These are phyloP conservation scores for Sebastes flavidus DNA, from an alignment of 2,797 vertebrate species.

Conservation along the genomic window DNA sequence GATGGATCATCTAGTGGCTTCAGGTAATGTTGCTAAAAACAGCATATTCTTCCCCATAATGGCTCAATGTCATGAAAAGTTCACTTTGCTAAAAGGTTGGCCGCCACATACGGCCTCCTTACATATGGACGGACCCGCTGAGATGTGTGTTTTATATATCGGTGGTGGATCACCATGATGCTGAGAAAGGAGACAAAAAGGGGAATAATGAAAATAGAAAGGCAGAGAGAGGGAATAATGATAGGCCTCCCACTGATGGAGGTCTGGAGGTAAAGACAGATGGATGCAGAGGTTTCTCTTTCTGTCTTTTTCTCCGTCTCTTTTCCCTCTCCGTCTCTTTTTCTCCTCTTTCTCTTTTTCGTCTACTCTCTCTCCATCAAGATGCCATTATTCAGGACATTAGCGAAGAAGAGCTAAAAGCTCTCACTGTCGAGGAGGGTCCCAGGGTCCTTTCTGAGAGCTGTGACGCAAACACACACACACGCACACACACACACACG, in stretches of 20 bases:
- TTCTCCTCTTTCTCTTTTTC: slow-evolving; percentile 26
- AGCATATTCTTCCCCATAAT: slow-evolving; percentile 18
- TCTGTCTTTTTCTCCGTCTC: slow-evolving; percentile 18
- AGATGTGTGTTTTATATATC: slow-evolving; percentile 45
- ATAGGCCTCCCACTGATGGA: slow-evolving; percentile 56
- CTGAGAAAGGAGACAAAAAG: slow-evolving; percentile 51
- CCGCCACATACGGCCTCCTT: slow-evolving; percentile 25
- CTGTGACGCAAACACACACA: slow-evolving; percentile 41
- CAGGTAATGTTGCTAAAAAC: slow-evolving; percentile 29
- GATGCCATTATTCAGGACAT: slow-evolving; percentile 88
- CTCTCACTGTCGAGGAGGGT: slow-evolving; percentile 84
- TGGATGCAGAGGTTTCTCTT: slow-evolving; percentile 73
- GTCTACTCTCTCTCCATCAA: slow-evolving; percentile 73
- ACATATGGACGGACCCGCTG: background rate
- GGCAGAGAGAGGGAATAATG: slow-evolving; percentile 71
- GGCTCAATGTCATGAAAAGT: slow-evolving; percentile 35
- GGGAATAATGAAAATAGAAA: slow-evolving; percentile 70
- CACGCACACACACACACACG: slow-evolving; percentile 35
- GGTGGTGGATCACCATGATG: slow-evolving; percentile 41
- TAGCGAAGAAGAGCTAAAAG: slow-evolving; percentile 87
- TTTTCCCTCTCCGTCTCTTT: background rate
- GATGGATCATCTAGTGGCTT: background rate
- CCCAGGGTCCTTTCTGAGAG: slow-evolving; percentile 78
- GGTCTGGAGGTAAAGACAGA: slow-evolving; percentile 71
- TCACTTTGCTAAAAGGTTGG: slow-evolving; percentile 46